Evolutionary conservation across 2,113 vertebrate species (phyloP), one percentile per base, ranked within the genome.

Genomic region (Tichodroma muraria): DNA sequence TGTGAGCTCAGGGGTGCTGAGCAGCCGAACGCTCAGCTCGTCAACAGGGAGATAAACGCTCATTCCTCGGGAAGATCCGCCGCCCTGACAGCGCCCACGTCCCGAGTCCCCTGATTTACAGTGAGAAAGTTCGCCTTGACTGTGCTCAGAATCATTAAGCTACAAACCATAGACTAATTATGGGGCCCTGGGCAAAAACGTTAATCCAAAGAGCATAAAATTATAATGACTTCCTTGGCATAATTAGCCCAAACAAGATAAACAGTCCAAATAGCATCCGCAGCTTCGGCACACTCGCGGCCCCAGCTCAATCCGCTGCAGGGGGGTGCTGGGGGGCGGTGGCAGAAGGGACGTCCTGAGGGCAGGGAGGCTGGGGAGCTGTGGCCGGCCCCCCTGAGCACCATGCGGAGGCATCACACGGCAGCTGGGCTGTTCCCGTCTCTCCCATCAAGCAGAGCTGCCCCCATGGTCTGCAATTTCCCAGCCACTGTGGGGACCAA

Each of bases 171-270:
- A 30, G 21, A 21, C 95, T 97, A 96, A 97, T 97, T 95, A 93
- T 28, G 28, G 47, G 64, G 89, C 96, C 97, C 90, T 80, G 40
- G 90, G 96, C 96, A 94, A 96, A 94, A 96, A 84, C 15, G 27
- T 95, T 95, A 70, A 96, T 96, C 96, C 97, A 89, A 94, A 96
- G 93, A 93, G 94, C 93, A 94, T 96, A 94, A 94, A 97, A 97
- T 95, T 79, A 75, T 96, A 97, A 97, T 95, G 86, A 93, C 95
- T 96, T 86, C 52, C 93, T 90, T 91, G 95, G 93, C 90, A 6
- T 93, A 96, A 97, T 95, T 88, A 96, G 96, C 96, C 95, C 96
- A 92, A 96, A 95, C 85, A 80, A 89, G 97, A 95, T 13, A 94
- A 97, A 89, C 76, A 79, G 72, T 38, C 77, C 85, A 90, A 89